A percentile compares a stretch with the other conserved stretches of the same genome.
These are phyloP conservation scores for Teleiodes luculella DNA, from an alignment of 2,888 invertebrate species.

Conservation along the genomic window DNA sequence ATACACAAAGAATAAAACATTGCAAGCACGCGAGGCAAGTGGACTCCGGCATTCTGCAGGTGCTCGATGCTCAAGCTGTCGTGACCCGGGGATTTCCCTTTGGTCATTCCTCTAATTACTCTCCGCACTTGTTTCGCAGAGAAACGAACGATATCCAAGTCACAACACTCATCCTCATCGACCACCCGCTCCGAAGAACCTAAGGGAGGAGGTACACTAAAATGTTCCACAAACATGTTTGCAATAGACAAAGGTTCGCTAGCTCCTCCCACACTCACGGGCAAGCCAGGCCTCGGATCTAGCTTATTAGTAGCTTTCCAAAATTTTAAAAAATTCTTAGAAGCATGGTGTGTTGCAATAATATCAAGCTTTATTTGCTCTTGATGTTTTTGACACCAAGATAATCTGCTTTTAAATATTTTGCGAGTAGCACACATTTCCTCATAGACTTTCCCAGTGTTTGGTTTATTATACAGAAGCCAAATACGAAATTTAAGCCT, in stretches of 20 bases:
- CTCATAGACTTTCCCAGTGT: no score
- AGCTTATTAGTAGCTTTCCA: background rate
- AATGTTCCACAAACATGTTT: background rate
- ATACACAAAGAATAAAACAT: background rate
- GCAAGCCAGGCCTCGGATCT: background rate
- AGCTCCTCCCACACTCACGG: background rate
- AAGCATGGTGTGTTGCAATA: no score
- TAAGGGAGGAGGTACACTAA: background rate
- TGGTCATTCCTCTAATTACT: no score
- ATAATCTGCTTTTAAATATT: no score
- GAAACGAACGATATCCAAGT: background rate
- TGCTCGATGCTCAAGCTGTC: background rate
- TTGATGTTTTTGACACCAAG: no score
- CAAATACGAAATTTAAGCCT: no score
- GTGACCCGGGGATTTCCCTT: background rate
- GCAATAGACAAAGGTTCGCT: background rate
- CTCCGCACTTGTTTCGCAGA: no score
- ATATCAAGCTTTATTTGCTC: no score
- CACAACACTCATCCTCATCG: background rate
- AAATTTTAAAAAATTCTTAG: background rate
- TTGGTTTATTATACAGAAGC: no score
- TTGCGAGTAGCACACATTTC: no score
- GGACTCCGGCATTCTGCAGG: background rate
- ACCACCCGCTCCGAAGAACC: background rate
- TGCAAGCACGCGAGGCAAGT: background rate